Base-by-base conservation (phyloP, 1,140 invertebrate genomes). In the Tetragnatha versicolor region DNA sequence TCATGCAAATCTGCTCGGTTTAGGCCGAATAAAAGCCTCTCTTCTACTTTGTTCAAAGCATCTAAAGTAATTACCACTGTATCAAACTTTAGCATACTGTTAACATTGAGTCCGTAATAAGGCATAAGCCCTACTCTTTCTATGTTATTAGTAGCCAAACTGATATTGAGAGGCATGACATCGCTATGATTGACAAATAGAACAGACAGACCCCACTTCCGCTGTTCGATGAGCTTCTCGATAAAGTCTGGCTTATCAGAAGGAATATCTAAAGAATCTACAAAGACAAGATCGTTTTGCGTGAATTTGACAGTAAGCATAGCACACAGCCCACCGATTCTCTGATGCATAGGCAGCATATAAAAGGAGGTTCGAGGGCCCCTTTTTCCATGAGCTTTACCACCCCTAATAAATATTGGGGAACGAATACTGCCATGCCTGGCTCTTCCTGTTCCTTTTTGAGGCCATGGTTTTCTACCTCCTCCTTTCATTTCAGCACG, bases 181-280 rank as follows among this genome's bases (percentile, higher is more conserved):
- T 98, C 95, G 42, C 17, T 22, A 3, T 76, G 91, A 87, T 99
- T 95, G 58, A 98, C 89, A 88, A 99, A 92, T 0, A 99, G 87
- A 33, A 97, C 94, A n/a, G 96, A 97, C 39, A 95, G 92, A 42
- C 97, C 97, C 97, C 97, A 99, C 84, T 92, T 91, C 82, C 97
- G 90, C 65, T 90, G 87, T 81, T 94, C 91, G 22, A 94, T 90
- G 27, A 99, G 85, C 81, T 96, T 90, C 82, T 91, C 86, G 2
- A 99, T 86, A 84, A 90, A 98, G 6, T 90, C 86, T 5, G 91
- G 88, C 83, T 98, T 92, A 53, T 92, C 89, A n/a, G 91, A 90
- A 9, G 96, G 94, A 81, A 98, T 84, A 79, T 97, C 92, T 17
- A 98, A 87, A 83, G 92, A 89, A 76, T 95, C 91, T 0, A 99